Evolutionary conservation across 1,140 invertebrate species (phyloP), one percentile per base, ranked within the genome.

Genomic region (Metopolophium dirhodum): DNA sequence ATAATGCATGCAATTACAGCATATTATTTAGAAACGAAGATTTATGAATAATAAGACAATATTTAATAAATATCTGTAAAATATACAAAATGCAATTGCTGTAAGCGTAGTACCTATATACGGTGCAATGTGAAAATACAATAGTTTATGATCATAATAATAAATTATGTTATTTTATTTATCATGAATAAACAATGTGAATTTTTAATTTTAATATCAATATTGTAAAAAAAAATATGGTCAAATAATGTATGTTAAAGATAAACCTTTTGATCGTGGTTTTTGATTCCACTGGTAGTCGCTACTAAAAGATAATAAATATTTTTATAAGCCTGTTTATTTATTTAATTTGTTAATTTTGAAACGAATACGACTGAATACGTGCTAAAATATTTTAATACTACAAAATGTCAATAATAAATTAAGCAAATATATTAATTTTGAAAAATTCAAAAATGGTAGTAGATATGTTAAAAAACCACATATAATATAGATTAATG

Each of bases 361-460:
- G 23, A 26, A 57, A 90, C 23, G 26, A 91, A 41, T 90, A 41
- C 35, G 37, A 90, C 41, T 87, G 85, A 87, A 88, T 88, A 88
- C 86, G 86, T 88, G 86, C 86, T 49, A 49, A 88, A 35, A 88
- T 51, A 51, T 49, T 30, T 88, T 49, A 88, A 54, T 89, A 23
- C 87, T 89, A 89, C 87, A 35, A 88, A 88, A 77, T 77, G 35
- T 88, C 86, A 88, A 89, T 89, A 89, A n/a, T 20, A 77, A 77
- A 37, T 8, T 54, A 89, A 89, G 87, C 87, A 54, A 49, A 47
- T 35, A 89, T 54, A 89, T 89, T 89, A 89, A 89, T 89, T 35
- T 54, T 47, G n/a, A 89, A 89, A 51, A 88, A 51, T 6, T 89
- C 35, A 89, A 49, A 88, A 35, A 51, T 51, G 7, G 47, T 88